These are phyloP conservation scores for Pyrocoelia pectoralis DNA, from an alignment of 2,888 invertebrate species.

Conservation along the genomic window DNA sequence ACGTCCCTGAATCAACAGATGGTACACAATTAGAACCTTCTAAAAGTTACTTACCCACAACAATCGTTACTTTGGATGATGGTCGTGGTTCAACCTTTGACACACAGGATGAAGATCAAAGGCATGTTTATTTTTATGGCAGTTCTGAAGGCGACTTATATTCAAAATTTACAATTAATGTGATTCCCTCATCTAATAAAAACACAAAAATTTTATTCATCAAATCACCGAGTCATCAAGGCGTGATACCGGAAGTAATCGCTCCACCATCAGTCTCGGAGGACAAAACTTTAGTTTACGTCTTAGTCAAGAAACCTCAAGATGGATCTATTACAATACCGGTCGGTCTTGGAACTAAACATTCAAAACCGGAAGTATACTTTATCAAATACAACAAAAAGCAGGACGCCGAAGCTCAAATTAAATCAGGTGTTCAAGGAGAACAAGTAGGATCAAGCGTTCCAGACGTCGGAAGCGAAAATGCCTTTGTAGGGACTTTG, in stretches of 20 bases:
- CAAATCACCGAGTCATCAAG: slow-evolving; percentile 10
- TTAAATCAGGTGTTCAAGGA: slow-evolving; percentile 35
- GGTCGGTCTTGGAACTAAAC: slow-evolving; percentile 76
- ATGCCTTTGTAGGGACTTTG: slow-evolving; percentile 13
- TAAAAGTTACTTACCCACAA: not conserved
- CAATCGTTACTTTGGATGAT: too few relatives aligned
- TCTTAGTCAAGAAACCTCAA: slow-evolving; percentile 63
- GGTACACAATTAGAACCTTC: not conserved
- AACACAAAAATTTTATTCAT: slow-evolving; percentile 20
- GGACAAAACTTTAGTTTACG: slow-evolving; percentile 37
- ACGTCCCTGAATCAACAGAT: not conserved
- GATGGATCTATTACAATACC: slow-evolving; percentile 79
- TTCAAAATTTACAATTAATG: slow-evolving; percentile 40
- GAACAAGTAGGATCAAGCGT: slow-evolving; percentile 22
- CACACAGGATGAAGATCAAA: slow-evolving; percentile 40
- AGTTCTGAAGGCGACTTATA: slow-evolving; percentile 51
- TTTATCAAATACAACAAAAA: slow-evolving; percentile 82
- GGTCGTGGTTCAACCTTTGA: not conserved
- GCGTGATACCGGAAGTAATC: slow-evolving; percentile 41
- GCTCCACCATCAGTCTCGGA: slow-evolving; percentile 25
- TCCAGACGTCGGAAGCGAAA: slow-evolving; percentile 15
- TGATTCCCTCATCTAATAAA: slow-evolving; percentile 43
- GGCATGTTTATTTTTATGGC: slow-evolving; percentile 53
- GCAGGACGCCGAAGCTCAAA: slow-evolving; percentile 48
- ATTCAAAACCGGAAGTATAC: slow-evolving; percentile 85